Evolutionary conservation across 1,140 invertebrate species (phyloP), one percentile per base, ranked within the genome.

Genomic region (Drosophila fuyamai): DNA sequence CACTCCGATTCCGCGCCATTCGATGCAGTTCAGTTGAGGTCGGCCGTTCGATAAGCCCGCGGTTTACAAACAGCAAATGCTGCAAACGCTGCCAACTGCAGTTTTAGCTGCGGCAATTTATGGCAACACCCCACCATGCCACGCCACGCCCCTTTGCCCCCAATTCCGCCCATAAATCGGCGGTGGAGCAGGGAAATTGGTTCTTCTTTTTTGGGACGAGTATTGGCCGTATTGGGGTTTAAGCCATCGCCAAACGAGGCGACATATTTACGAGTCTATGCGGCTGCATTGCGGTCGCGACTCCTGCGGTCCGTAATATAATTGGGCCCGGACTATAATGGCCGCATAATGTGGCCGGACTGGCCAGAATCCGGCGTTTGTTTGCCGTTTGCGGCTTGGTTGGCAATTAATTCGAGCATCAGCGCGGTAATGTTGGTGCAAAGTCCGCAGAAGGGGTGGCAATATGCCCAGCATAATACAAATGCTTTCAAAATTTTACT

Each of bases 31-130:
- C 65, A 70, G 65, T 70, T 71, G 36, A 71, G 53, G 58, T 55
- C 38, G 68, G 44, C 35, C 51, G 41, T 32, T 76, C 62, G 73
- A 76, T 76, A 76, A 76, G 73, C 73, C 51, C 59, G 71, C 59
- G 70, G 58, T 75, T 65, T 75, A 56, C 58, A 48, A 54, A 61
- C 76, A 58, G 57, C 65, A 59, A 65, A 54, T 56, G 72, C 71
- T 79, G 80, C 81, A 75, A 77, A 77, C 73, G 63, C 47, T 75
- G 82, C 70, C 63, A 53, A 46, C 62, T 75, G 81, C 74, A 77
- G 72, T 89, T 89, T 88, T 88, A 74, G 80, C 76, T 81, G 67
- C 74, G 79, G 72, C 84, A 84, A 88, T 88, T 88, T 88, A 88
- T 88, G 83, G 79, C 84, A 78, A 89, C 80, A 36, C 32, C 50